Evolutionary conservation across 2,797 vertebrate species (phyloP).

Genomic region (Vireo griseus): DNA sequence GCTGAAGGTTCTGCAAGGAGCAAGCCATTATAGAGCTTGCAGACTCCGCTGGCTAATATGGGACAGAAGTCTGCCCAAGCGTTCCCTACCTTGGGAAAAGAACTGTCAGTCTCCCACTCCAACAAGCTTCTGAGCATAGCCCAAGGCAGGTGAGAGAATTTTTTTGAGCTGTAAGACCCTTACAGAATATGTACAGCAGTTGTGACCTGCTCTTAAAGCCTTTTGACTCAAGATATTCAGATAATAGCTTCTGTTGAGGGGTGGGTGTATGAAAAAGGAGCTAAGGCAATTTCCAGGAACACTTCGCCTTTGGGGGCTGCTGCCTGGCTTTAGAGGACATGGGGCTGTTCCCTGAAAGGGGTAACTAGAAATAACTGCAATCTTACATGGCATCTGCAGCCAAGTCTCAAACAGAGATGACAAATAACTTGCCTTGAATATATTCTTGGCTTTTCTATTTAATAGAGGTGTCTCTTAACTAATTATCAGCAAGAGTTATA

Average conservation of each 20-base stretch:
- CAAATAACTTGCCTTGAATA: neutral
- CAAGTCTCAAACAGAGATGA: neutral
- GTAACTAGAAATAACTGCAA: neutral
- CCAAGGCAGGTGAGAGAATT: neutral
- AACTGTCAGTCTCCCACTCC: neutral
- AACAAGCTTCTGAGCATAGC: fast-evolving
- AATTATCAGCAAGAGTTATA: neutral
- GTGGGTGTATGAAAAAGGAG: neutral
- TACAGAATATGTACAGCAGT: neutral
- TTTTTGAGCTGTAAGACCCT: neutral
- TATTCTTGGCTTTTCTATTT: neutral
- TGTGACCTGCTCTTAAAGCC: neutral
- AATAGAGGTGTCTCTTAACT: neutral
- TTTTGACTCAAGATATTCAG: neutral
- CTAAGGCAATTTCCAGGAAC: neutral
- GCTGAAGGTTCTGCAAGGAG: neutral
- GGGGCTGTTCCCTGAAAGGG: neutral
- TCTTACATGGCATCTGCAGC: neutral
- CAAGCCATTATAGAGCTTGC: fast-evolving
- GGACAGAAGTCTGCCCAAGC: neutral
- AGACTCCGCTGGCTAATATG: neutral
- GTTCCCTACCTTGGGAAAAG: neutral
- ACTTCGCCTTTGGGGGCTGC: neutral
- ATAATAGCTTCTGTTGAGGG: neutral
- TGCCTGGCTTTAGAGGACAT: neutral